Base-by-base conservation (phyloP, 2,888 invertebrate species). In the Napeogenes sylphis region DNA sequence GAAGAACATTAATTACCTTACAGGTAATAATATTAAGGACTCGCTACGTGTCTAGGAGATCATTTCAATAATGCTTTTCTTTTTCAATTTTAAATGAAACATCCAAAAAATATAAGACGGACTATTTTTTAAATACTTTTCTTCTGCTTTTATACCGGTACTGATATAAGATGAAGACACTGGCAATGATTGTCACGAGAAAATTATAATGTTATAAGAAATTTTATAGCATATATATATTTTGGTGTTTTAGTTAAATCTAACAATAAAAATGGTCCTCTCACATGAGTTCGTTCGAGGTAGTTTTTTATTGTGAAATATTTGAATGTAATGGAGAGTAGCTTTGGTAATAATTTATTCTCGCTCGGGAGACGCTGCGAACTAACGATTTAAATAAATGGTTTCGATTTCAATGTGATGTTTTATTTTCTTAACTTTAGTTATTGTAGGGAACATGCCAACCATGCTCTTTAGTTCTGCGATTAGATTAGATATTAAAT, bases 321-420 rank as follows among this genome's bases (percentile, higher is more conserved):
- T 75, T 78, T 74, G 75, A 69, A 75, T 75, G 73, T 78, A 77
- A 30, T 78, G 76, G 76, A 73, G 75, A 81, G 77, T 78, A 77
- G 83, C 83, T 82, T 84, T 77, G 80, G 76, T 79, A 82, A 83
- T 83, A 74, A 77, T 80, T 82, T 78, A 76, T 80, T 71, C 68
- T 66, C 67, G 69, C 64, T 55, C 63, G 62, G 55, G 58, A 55
- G 60, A 51, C 65, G 63, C 65, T 59, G 68, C 64, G 51, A 62
- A 65, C 61, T 67, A 72, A 70, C 70, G 72, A 72, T 75, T 70
- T 68, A 70, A 81, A 82, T 84, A 85, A 85, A 85, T 82, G 84
- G 82, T 85, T 85, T 84, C 81, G 59, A 80, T 84, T 80, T 84
- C 79, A 74, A 68, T 30, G 51, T 65, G 61, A 57, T 62, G 65